Percentiles rank a stretch among this genome's conserved stretches.
phyloP scores from a whole-genome alignment of 2,888 invertebrate genomes.

The Dryocosmus kuriphilus region DNA sequence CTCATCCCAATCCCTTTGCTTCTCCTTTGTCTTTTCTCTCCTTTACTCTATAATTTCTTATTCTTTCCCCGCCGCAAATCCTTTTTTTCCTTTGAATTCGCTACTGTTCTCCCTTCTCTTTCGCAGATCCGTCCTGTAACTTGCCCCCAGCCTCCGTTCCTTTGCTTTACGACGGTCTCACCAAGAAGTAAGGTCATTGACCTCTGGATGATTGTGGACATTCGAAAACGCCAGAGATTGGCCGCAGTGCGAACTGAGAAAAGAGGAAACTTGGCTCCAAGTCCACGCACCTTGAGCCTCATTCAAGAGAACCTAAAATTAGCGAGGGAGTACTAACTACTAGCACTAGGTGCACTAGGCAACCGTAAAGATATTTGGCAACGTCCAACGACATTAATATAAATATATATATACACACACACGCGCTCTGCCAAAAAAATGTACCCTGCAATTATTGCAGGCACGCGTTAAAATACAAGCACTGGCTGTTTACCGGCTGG shows the following conservation, averaged over 20 bases:
- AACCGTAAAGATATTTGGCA: slow-evolving; percentile 54
- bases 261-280: slow-evolving; percentile 57
- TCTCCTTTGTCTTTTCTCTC: too few relatives aligned
- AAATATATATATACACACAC: background rate
- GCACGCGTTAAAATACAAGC: background rate
- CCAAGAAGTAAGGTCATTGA: slow-evolving; percentile 50
- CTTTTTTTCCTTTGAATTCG: background rate
- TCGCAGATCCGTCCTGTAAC: slow-evolving; percentile 9
- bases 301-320: slow-evolving; percentile 59
- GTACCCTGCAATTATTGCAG: background rate
- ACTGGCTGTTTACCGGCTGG: background rate
- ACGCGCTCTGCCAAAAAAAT: background rate
- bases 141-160: slow-evolving; percentile 14
- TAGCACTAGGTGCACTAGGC: slow-evolving; percentile 18
- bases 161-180: slow-evolving; percentile 45
- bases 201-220: slow-evolving; percentile 56
- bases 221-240: slow-evolving; percentile 54
- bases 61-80: background rate
- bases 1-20: too few relatives aligned
- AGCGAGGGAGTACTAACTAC: slow-evolving; percentile 50
- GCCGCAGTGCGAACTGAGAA: slow-evolving; percentile 55
- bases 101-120: slow-evolving; percentile 23
- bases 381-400: slow-evolving; percentile 30
- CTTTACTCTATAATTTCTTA: background rate
- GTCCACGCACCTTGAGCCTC: slow-evolving; percentile 55